Percentiles rank a stretch among this genome's conserved stretches.
These are phyloP conservation scores for Neolamprologus modestus DNA, from an alignment of 2,113 vertebrate genomes.

Conservation along the genomic window DNA sequence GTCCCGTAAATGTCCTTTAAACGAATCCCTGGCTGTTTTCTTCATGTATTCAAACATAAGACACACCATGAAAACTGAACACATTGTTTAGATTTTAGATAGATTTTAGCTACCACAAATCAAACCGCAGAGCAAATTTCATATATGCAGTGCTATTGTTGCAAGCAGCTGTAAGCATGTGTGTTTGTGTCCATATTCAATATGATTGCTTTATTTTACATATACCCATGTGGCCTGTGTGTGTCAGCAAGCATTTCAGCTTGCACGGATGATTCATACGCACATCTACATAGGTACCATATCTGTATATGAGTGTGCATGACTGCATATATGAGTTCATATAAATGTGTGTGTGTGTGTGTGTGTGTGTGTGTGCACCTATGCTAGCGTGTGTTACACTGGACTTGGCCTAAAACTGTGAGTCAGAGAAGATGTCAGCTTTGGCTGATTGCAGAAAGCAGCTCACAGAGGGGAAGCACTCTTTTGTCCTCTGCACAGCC, in stretches of 20 bases:
- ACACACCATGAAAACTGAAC: neutral
- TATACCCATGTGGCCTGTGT: neutral
- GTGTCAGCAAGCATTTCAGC: neutral
- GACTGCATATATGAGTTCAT: neutral
- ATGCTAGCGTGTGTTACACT: neutral
- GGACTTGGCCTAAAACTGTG: conserved; percentile 1
- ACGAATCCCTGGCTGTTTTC: neutral
- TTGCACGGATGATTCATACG: neutral
- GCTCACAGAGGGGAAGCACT: conserved; percentile 28
- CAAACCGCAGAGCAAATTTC: neutral
- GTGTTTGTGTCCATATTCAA: neutral
- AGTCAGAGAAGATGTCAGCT: conserved; percentile 5
- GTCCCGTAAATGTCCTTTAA: neutral
- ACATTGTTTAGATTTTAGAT: neutral
- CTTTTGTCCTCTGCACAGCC: conserved; percentile 4
- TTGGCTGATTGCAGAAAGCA: conserved; percentile 42
- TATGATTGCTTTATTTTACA: neutral
- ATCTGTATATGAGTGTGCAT: neutral
- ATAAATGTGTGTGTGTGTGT: neutral
- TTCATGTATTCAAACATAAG: neutral
- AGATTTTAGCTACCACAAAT: neutral
- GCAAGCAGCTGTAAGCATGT: neutral
- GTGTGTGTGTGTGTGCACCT: neutral
- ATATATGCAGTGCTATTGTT: neutral
- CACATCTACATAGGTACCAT: neutral